These are phyloP conservation scores for Tricholauxania praeusta DNA, from an alignment of 2,888 invertebrate genomes.

Conservation along the genomic window DNA sequence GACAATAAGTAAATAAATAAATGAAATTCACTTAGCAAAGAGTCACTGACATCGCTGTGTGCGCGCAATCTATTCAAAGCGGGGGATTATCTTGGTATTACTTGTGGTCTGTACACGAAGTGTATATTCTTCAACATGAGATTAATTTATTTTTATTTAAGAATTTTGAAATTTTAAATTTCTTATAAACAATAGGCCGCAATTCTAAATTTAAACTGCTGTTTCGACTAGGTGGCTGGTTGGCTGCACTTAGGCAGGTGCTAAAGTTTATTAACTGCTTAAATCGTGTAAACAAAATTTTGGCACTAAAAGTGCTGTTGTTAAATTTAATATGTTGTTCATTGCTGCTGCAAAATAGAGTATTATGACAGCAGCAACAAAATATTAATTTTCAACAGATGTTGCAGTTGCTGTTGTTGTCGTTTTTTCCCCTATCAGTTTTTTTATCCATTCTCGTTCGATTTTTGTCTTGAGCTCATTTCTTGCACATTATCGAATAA, in stretches of 20 bases:
- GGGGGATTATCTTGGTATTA: no score
- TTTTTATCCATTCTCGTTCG: not conserved
- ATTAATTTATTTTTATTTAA: no score
- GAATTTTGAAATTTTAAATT: no score
- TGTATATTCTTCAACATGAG: no score
- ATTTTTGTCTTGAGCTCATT: not conserved
- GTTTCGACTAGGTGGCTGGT: not conserved
- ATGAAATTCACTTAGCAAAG: no score
- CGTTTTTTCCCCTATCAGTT: not conserved
- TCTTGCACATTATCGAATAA: conserved; percentile 9
- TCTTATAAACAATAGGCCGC: no score
- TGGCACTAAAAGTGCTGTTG: conserved; percentile 6
- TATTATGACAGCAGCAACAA: conserved; percentile 34
- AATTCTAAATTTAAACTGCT: not conserved
- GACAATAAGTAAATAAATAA: no score
- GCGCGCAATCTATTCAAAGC: no score
- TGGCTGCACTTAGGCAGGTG: not conserved
- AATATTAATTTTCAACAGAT: conserved; percentile 27
- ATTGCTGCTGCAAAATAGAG: not conserved
- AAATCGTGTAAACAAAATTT: conserved; percentile 22
- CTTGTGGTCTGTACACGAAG: no score
- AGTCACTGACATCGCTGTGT: no score
- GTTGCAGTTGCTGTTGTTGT: conserved; percentile 7
- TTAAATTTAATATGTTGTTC: not conserved
- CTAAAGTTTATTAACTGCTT: not conserved